Base-by-base conservation (phyloP, 2,113 vertebrate species). In the Dicerorhinus sumatrensis region DNA sequence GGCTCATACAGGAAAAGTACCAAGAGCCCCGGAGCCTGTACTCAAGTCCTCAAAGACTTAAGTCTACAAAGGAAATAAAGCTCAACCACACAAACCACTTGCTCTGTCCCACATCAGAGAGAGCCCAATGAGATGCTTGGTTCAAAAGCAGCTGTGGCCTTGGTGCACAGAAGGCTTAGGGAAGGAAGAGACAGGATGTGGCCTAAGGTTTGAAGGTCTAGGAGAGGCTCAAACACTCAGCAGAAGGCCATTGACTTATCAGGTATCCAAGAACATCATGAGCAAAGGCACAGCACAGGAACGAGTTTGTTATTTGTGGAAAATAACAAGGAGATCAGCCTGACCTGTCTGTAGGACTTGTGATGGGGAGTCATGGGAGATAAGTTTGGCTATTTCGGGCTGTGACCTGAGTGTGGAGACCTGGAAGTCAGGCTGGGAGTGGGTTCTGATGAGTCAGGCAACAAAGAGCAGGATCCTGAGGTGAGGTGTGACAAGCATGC, bases 271-370 rank as follows among this genome's bases (percentile, higher is more conserved):
- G 76, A 83, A 91, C 36, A 13, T 76, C 76, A 94, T 0, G 3
- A 67, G 82, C 72, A 84, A 93, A 86, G 60, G 48, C 91, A 83
- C 46, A 39, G 75, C 60, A 65, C n/a, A 88, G 88, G 63, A 94
- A 91, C 72, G 63, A 87, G 58, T 56, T 72, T 86, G 93, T 81
- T 96, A 93, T 98, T 96, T 97, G 69, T 84, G 91, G 96, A 90
- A 92, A 95, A 65, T 54, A 95, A 89, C 86, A 72, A 69, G 60
- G 62, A 91, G 75, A 95, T n/a, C 58, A 69, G 33, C 51, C 42
- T 94, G 89, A 75, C 62, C 83, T 42, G 67, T 25, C 46, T 42
- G 27, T 33, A 36, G 73, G 69, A 76, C 91, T 82, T 58, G 42
- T 81, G 89, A 87, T 12, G 80, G 58, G 67, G 75, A 97, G 94